phyloP scores from a whole-genome alignment of 2,888 invertebrate genomes.

The Rhamnusium bicolor region DNA sequence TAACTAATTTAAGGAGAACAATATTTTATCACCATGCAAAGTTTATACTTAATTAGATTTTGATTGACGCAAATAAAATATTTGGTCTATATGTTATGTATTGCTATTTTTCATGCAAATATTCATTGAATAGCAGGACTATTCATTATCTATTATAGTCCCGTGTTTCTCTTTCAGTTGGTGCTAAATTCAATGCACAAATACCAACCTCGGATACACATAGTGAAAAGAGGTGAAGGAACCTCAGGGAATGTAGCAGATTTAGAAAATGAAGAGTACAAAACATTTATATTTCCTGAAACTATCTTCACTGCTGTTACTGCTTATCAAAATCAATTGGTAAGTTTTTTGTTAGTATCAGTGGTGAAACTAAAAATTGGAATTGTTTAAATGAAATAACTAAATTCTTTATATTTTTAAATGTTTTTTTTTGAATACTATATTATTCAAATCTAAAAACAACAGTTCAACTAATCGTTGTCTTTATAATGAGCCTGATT shows the following conservation, averaged over 20 bases:
- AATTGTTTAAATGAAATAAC: no score
- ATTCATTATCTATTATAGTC: neutral
- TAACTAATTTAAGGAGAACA: no score
- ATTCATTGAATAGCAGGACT: no score
- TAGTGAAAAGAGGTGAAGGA: constrained; percentile 80
- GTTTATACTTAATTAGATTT: no score
- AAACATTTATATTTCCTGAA: constrained; percentile 86
- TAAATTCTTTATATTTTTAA: no score
- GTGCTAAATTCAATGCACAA: constrained; percentile 90
- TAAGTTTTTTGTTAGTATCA: constrained; percentile 72
- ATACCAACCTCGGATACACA: constrained; percentile 86
- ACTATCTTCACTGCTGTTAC: constrained; percentile 90
- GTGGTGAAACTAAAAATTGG: no score
- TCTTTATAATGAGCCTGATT: no score
- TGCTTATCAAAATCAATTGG: constrained; percentile 90
- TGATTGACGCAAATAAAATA: neutral
- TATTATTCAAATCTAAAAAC: no score
- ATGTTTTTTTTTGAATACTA: no score
- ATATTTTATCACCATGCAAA: no score
- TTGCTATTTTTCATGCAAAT: neutral
- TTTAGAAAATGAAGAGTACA: constrained; percentile 82
- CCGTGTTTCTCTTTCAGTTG: constrained; percentile 74
- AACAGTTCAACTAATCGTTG: no score
- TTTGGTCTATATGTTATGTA: no score
- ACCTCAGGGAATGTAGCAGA: constrained; percentile 76